phyloP scores from a whole-genome alignment of 2,113 vertebrate species.

The Egretta garzetta region DNA sequence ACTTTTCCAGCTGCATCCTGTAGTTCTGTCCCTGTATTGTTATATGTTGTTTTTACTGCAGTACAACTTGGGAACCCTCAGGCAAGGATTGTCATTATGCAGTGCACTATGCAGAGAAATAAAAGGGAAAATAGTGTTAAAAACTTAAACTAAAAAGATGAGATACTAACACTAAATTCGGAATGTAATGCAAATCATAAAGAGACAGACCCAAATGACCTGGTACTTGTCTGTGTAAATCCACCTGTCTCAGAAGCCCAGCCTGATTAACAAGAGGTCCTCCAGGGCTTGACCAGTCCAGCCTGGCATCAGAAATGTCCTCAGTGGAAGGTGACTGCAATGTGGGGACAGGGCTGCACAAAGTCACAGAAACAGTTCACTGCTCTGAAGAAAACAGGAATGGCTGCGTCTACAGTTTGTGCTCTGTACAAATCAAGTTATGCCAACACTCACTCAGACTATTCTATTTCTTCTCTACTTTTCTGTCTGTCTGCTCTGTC shows the following conservation, averaged over 20 bases:
- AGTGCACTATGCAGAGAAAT: rapidly evolving
- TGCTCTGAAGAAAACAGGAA: not conserved
- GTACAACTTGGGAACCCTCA: not conserved
- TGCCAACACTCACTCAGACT: not conserved
- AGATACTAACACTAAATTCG: not conserved
- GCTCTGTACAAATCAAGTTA: not conserved
- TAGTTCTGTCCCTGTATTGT: not conserved
- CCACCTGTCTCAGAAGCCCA: not conserved
- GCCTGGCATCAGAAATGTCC: not conserved
- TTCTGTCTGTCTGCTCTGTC: not conserved
- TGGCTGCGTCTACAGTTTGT: not conserved
- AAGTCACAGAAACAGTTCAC: not conserved
- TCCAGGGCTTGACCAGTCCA: not conserved
- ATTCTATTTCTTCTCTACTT: not conserved
- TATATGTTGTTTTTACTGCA: not conserved
- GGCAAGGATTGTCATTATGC: not conserved
- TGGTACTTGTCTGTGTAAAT: not conserved
- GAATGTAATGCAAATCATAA: not conserved
- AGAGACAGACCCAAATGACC: not conserved
- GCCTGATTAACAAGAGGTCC: not conserved
- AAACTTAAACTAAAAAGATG: not conserved
- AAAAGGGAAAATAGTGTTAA: not conserved
- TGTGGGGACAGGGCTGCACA: not conserved
- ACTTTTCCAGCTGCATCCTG: not conserved
- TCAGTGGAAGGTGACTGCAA: not conserved